These are phyloP conservation scores for Galaxias olidus DNA, from an alignment of 2,797 vertebrate species.

Conservation along the genomic window DNA sequence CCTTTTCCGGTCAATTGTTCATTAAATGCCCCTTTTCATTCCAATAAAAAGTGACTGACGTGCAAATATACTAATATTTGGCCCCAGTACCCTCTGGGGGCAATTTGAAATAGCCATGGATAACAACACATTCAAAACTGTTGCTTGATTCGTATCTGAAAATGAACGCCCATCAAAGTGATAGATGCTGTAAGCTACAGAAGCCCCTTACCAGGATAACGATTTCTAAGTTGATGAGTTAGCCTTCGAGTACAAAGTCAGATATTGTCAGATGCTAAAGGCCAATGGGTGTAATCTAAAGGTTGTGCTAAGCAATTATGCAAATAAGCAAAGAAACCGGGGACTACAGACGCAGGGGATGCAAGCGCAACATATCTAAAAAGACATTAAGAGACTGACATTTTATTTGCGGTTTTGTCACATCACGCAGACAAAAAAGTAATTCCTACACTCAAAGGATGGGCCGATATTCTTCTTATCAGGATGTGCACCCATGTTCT, in stretches of 20 bases:
- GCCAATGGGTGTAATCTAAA: constrained; percentile 59
- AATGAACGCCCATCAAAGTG: constrained; percentile 63
- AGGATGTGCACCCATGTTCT: no score
- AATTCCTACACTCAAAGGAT: no score
- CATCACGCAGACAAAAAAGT: no score
- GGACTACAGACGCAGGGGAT: neutral
- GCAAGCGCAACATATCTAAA: no score
- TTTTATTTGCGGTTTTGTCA: no score
- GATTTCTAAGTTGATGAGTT: constrained; percentile 62
- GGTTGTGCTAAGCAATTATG: constrained; percentile 54
- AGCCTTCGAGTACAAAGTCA: constrained; percentile 43
- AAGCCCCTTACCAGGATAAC: constrained; percentile 55
- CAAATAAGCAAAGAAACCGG: constrained; percentile 4
- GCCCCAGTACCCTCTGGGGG: constrained; percentile 24
- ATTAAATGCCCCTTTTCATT: constrained; percentile 73
- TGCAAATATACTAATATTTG: constrained; percentile 65
- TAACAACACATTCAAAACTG: constrained; percentile 58
- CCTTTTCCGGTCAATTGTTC: constrained; percentile 74
- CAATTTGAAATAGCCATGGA: constrained; percentile 41
- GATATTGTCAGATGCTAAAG: constrained; percentile 48
- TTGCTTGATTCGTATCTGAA: constrained; percentile 68
- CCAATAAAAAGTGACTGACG: constrained; percentile 68
- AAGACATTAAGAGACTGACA: no score
- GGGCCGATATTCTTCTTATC: no score
- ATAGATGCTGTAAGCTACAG: constrained; percentile 43